Conservation (phyloP, 2,113 vertebrate genomes). For the Ailuropoda melanoleuca region DNA sequence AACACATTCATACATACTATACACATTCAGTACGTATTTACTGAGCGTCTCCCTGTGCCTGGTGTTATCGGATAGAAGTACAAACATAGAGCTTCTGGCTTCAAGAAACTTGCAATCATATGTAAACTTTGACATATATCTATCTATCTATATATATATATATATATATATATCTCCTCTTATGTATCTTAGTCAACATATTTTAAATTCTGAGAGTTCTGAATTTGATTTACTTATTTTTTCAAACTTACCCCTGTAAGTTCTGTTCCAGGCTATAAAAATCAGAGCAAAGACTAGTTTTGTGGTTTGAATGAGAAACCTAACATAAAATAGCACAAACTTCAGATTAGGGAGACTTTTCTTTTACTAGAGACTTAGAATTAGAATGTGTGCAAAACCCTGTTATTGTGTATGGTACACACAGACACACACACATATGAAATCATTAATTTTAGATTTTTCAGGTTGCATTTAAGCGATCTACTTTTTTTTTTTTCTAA, state of each 20-base stretch:
- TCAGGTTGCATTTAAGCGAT: neutral
- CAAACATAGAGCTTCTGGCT: conserved; percentile 19
- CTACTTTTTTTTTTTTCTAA: neutral
- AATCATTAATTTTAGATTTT: conserved; percentile 10
- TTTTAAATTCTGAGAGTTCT: conserved; percentile 35
- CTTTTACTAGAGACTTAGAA: neutral
- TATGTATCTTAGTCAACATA: conserved; percentile 36
- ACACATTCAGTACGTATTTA: neutral
- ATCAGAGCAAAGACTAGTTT: conserved; percentile 29
- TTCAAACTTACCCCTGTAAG: conserved; percentile 18
- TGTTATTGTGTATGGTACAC: neutral
- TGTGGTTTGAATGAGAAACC: conserved; percentile 29
- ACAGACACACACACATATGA: neutral
- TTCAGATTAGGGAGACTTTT: neutral
- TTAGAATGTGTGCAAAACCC: neutral
- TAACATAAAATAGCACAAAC: neutral
- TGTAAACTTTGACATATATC: neutral
- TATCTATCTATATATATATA: neutral
- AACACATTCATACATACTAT: neutral
- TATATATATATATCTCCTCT: neutral
- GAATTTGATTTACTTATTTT: conserved; percentile 49
- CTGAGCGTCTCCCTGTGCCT: neutral
- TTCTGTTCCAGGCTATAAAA: conserved; percentile 42
- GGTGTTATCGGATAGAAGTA: neutral
- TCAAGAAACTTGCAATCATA: neutral